Percentiles rank a stretch among this genome's conserved stretches.
These are phyloP conservation scores for Mimumesa dahlbomi DNA, from an alignment of 2,888 invertebrate genomes.

Conservation along the genomic window DNA sequence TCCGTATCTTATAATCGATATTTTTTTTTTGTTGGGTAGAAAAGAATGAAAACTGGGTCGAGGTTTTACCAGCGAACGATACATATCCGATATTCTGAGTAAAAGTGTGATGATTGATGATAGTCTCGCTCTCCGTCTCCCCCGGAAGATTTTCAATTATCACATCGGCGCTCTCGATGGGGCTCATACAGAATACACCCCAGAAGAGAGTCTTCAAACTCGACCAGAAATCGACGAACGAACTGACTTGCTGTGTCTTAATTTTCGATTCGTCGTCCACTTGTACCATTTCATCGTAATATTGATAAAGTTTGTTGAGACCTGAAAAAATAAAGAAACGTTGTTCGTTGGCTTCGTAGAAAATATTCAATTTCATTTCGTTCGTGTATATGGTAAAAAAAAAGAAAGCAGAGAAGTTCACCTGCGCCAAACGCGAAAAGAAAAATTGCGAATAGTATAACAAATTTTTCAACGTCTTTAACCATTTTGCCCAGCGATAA, in stretches of 20 bases:
- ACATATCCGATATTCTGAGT: constrained; percentile 87
- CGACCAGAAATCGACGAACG: constrained; percentile 83
- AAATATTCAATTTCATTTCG: too few relatives aligned
- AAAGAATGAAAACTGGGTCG: background rate
- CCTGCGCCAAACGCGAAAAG: constrained; percentile 82
- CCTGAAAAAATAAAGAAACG: constrained; percentile 70
- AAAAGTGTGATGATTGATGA: constrained; percentile 83
- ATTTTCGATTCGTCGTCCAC: constrained; percentile 83
- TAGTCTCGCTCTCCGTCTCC: constrained; percentile 79
- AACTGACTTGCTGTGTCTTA: constrained; percentile 83
- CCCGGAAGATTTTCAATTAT: constrained; percentile 84
- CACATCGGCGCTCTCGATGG: constrained; percentile 85
- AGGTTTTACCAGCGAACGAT: constrained; percentile 81
- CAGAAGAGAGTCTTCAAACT: constrained; percentile 86
- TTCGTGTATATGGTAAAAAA: too few relatives aligned
- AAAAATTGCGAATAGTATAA: constrained; percentile 83
- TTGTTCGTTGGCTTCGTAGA: background rate
- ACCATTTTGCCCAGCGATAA: constrained; percentile 86
- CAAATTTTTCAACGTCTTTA: constrained; percentile 84
- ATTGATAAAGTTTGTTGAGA: constrained; percentile 84
- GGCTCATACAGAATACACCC: constrained; percentile 86
- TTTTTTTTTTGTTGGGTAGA: too few relatives aligned
- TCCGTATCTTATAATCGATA: too few relatives aligned
- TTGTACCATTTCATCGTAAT: constrained; percentile 85
- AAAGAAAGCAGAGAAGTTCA: constrained; percentile 47